These are phyloP conservation scores for Pilophorus perplexus DNA, from an alignment of 2,888 invertebrate genomes.

Conservation along the genomic window DNA sequence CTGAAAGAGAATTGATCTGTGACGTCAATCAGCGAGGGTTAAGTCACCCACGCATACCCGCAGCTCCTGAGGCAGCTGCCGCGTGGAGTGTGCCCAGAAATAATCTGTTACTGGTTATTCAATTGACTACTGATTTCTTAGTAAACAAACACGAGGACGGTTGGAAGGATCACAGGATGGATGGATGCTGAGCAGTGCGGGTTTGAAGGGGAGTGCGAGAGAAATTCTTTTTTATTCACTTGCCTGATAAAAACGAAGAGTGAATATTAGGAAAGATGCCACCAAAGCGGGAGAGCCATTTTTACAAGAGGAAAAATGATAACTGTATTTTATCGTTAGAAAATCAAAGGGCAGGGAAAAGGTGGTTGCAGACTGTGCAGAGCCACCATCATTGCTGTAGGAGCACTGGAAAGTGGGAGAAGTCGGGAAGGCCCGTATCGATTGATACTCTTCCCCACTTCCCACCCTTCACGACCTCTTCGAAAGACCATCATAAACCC, in stretches of 20 bases:
- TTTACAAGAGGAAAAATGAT: background rate
- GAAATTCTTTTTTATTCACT: background rate
- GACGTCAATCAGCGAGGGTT: slow-evolving; percentile 32
- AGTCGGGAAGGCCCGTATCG: slow-evolving; percentile 20
- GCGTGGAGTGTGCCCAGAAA: background rate
- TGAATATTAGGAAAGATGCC: background rate
- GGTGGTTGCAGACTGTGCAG: background rate
- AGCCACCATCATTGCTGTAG: slow-evolving; percentile 24
- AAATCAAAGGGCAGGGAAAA: background rate
- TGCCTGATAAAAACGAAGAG: slow-evolving; percentile 16
- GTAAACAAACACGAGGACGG: background rate
- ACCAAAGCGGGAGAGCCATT: background rate
- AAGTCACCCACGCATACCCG: slow-evolving; percentile 23
- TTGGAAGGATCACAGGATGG: background rate
- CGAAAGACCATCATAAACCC: background rate
- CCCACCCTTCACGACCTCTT: background rate
- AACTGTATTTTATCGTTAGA: background rate
- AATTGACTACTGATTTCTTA: background rate
- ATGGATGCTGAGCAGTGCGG: background rate
- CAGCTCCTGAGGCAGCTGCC: background rate
- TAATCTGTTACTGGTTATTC: background rate
- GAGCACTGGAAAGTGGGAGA: slow-evolving; percentile 24
- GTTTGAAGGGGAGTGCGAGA: background rate
- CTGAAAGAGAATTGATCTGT: slow-evolving; percentile 24
- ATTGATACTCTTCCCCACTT: background rate